These are phyloP conservation scores for Lasioglossum pauxillum DNA, from an alignment of 2,888 invertebrate species.

Conservation along the genomic window DNA sequence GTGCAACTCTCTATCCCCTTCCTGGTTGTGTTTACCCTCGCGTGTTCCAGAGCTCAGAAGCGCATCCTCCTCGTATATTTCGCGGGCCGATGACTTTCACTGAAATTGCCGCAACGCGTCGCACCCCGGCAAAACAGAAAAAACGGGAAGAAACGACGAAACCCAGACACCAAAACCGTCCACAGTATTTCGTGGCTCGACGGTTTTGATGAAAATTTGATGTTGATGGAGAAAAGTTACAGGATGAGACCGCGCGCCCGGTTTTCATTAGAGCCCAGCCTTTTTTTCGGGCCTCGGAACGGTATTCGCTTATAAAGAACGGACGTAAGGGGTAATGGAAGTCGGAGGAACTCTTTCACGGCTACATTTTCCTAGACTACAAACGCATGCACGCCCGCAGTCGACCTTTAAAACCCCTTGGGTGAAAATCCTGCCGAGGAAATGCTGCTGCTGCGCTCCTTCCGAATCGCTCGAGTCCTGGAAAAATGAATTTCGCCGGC, in stretches of 20 bases:
- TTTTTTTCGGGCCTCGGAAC: not conserved
- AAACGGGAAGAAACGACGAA: not conserved
- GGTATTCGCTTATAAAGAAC: constrained; percentile 8
- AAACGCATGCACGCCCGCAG: not conserved
- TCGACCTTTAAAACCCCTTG: not conserved
- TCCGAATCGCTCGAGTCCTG: not conserved
- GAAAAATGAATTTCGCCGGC: not conserved
- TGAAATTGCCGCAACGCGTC: constrained; percentile 19
- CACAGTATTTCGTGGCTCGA: constrained; percentile 15
- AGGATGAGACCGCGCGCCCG: not conserved
- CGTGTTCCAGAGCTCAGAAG: not conserved
- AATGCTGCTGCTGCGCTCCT: not conserved
- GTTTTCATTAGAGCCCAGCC: constrained; percentile 15
- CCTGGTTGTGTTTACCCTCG: constrained; percentile 24
- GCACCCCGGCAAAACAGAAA: not conserved
- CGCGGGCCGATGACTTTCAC: constrained; percentile 21
- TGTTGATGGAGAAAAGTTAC: constrained; percentile 10
- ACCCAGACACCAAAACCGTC: not conserved
- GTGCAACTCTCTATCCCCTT: constrained; percentile 20
- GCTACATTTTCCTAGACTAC: not conserved
- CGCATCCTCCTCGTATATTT: constrained; percentile 13
- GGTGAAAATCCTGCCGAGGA: not conserved
- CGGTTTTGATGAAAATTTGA: constrained; percentile 28
- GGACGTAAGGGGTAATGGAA: constrained; percentile 4
- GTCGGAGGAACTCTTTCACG: constrained; percentile 6